Evolutionary conservation across 2,888 invertebrate genomes (phyloP), one percentile per base, ranked within the genome.

Genomic region (Ochropleura plecta): DNA sequence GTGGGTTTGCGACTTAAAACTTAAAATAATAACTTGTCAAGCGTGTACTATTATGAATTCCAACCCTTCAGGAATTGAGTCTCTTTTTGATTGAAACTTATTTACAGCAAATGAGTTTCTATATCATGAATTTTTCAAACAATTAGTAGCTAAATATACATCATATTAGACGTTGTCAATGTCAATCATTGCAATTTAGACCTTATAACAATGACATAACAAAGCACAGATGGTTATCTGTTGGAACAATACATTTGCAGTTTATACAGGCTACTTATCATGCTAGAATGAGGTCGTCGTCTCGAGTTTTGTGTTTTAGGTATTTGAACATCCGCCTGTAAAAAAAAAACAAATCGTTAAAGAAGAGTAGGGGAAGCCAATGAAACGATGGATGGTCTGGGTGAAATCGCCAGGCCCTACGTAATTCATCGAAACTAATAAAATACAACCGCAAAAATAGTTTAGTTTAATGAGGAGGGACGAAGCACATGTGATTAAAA

Each of bases 261-360:
- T 55, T 53, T 51, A n/a, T 44, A 74, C 51, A 48, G 14, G n/a
- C 48, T 60, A 12, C 30, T 30, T 20, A 30, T 78, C 66, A 85
- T 16, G 87, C 18, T 5, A 91, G 75, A 0, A 89, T 49, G 0
- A 75, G 44, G 0, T 91, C 90, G 59, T 92, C 91, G 6, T 92
- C 91, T 0, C 87, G 83, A 42, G 88, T 92, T 81, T 92, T 95
- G 71, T 94, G 87, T 69, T 95, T 95, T 10, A 95, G 81, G 60
- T 93, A 93, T 73, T 88, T 91, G 89, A 95, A 95, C 48, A 95
- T 88, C 84, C 90, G 91, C 95, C 95, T 95, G 95, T 0, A 73
- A 87, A 70, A 77, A 73, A 18, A 76, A 90, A 48, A 84, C 55
- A 93, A 93, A 51, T 16, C 53, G 16, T 48, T 44, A 57, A 42